Evolutionary conservation across 2,888 invertebrate species (phyloP).

Genomic region (Atherix ibis): DNA sequence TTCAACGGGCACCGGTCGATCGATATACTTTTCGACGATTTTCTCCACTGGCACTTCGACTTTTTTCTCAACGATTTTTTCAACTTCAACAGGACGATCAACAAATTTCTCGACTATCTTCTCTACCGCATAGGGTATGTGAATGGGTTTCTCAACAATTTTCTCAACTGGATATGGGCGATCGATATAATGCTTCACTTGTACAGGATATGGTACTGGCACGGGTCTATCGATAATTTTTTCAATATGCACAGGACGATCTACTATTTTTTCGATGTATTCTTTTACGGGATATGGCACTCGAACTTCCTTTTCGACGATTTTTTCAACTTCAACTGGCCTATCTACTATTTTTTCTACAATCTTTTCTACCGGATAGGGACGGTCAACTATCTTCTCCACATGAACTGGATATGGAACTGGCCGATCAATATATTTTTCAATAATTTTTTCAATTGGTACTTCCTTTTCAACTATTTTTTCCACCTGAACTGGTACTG

Average conservation of each 20-base stretch:
- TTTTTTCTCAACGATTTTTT: constrained; percentile 42
- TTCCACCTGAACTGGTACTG: constrained; percentile 20
- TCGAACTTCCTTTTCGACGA: constrained; percentile 43
- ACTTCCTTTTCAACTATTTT: constrained; percentile 25
- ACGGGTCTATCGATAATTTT: constrained; percentile 18
- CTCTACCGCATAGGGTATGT: constrained; percentile 32
- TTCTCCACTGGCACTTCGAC: constrained; percentile 37
- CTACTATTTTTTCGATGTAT: constrained; percentile 28
- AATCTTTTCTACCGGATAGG: constrained; percentile 38
- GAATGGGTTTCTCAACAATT: constrained; percentile 39
- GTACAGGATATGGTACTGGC: constrained; percentile 19
- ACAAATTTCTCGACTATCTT: background rate
- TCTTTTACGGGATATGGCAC: constrained; percentile 34
- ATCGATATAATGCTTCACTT: constrained; percentile 16
- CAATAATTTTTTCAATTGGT: constrained; percentile 28
- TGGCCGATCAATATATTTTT: constrained; percentile 17
- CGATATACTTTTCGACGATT: background rate
- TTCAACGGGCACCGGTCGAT: background rate
- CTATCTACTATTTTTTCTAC: constrained; percentile 33
- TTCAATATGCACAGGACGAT: constrained; percentile 27
- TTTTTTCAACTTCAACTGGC: constrained; percentile 20
- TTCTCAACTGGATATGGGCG: constrained; percentile 22
- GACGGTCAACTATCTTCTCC: constrained; percentile 33
- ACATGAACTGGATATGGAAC: constrained; percentile 34
- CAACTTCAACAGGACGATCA: constrained; percentile 14